Base-by-base conservation (phyloP, 2,888 invertebrate species). In the Lochmaea crataegi region DNA sequence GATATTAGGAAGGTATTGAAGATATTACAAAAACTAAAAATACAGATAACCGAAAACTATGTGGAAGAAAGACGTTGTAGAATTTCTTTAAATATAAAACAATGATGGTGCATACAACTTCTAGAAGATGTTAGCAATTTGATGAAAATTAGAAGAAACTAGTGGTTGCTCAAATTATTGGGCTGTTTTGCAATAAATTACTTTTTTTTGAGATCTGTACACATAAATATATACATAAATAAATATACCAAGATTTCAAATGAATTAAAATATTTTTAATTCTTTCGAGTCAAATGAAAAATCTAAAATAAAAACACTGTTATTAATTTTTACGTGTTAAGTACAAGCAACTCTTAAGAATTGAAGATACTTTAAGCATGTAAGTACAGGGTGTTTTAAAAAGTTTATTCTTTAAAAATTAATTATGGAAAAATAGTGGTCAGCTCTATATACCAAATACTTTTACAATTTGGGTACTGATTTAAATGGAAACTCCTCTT, bases 191-290 rank as follows among this genome's bases (percentile, higher is more conserved):
- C 56, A 80, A 81, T 79, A 80, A 76, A 77, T 78, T 74, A 68
- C 22, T 77, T 76, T 73, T n/a, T 80, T 78, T 72, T 82, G 82
- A 82, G 82, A 82, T 82, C 82, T 83, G 83, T 83, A 83, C 83
- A 83, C 82, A 83, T 76, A 81, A 83, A 82, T 83, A 72, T 82
- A 83, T 80, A 82, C 68, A 69, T 64, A 63, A 56, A 51, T 69
- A 73, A 58, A 22, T 22, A 22, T 22, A 22, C 22, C 67, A 60
- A 42, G n/a, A 32, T 60, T 38, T 38, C n/a, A 38, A 12, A 41
- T 42, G 4, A 11, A 42, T 42, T 42, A 60, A 60, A 60, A 60
- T 32, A 32, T n/a, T 60, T 60, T 32, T 1, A 16, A 60, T 60
- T 60, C 0, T 38, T 32, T 10, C 14, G 16, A 57, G 56, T 9